Evolutionary conservation across 1,140 invertebrate species (phyloP).

Genomic region (Limonius californicus): DNA sequence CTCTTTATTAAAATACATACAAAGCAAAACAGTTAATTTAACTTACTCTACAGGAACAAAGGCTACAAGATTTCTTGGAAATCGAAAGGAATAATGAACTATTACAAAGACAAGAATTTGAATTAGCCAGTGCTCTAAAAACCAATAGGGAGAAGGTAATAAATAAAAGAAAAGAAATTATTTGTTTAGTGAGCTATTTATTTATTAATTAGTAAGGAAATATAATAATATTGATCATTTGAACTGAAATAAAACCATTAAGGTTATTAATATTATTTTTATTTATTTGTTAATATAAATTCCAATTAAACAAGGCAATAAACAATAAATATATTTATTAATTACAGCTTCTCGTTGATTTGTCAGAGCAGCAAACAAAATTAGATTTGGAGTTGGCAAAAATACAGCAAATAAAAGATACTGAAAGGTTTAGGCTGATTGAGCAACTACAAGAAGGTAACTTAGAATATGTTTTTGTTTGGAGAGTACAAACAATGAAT

Average conservation of each 20-base stretch:
- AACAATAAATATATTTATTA: background rate
- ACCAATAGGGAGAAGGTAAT: conserved; percentile 53
- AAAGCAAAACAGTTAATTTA: no score
- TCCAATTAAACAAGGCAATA: no score
- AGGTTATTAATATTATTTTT: no score
- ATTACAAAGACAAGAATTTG: conserved; percentile 53
- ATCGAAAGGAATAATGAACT: conserved; percentile 54
- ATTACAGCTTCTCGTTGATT: conserved; percentile 55
- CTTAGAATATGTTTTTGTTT: background rate
- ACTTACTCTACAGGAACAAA: conserved; percentile 47
- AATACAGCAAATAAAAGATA: conserved; percentile 61
- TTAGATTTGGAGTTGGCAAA: conserved; percentile 61
- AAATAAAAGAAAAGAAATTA: conserved; percentile 15
- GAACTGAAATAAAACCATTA: no score
- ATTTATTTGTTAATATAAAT: no score
- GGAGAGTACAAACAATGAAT: no score
- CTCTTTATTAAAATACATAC: no score
- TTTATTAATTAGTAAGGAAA: no score
- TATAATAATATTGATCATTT: no score
- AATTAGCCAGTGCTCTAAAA: conserved; percentile 52
- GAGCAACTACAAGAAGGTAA: conserved; percentile 51
- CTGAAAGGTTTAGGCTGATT: conserved; percentile 58
- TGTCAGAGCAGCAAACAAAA: conserved; percentile 59
- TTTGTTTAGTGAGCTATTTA: no score
- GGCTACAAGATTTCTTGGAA: conserved; percentile 52